phyloP scores from a whole-genome alignment of 2,888 invertebrate genomes.

The Monochamus alternatus region DNA sequence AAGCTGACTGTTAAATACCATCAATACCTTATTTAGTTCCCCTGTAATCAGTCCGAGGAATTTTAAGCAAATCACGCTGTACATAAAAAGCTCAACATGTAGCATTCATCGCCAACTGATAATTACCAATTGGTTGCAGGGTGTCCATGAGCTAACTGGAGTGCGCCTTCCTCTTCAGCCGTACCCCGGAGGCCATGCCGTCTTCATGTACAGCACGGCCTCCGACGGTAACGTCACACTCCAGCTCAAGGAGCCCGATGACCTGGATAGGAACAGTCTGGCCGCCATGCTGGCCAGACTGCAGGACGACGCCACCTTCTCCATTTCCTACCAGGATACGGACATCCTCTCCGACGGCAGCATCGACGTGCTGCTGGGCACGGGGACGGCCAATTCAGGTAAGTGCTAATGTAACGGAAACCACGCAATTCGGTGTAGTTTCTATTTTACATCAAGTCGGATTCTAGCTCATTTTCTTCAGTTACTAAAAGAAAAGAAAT shows the following conservation, averaged over 20 bases:
- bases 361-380: conserved; percentile 75
- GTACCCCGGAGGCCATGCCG: conserved; percentile 76
- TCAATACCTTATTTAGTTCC: too few relatives aligned
- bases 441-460: too few relatives aligned
- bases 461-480: too few relatives aligned
- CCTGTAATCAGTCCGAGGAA: too few relatives aligned
- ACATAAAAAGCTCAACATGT: too few relatives aligned
- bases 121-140: conserved; percentile 61
- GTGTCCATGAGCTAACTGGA: conserved; percentile 68
- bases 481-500: too few relatives aligned
- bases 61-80: too few relatives aligned
- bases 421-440: too few relatives aligned
- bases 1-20: too few relatives aligned
- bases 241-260: conserved; percentile 77
- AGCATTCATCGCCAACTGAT: too few relatives aligned
- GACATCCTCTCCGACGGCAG: conserved; percentile 80
- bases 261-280: conserved; percentile 69
- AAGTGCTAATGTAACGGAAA: conserved; percentile 37
- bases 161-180: conserved; percentile 74
- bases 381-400: conserved; percentile 73
- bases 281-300: conserved; percentile 72
- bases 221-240: conserved; percentile 78
- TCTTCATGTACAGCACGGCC: conserved; percentile 81
- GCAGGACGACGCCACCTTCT: conserved; percentile 79
- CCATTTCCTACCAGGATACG: conserved; percentile 83